Percentiles rank a stretch among this genome's conserved stretches.
Evolutionary conservation across 2,888 invertebrate species (phyloP).

Genomic region (Meandrusa payeni): DNA sequence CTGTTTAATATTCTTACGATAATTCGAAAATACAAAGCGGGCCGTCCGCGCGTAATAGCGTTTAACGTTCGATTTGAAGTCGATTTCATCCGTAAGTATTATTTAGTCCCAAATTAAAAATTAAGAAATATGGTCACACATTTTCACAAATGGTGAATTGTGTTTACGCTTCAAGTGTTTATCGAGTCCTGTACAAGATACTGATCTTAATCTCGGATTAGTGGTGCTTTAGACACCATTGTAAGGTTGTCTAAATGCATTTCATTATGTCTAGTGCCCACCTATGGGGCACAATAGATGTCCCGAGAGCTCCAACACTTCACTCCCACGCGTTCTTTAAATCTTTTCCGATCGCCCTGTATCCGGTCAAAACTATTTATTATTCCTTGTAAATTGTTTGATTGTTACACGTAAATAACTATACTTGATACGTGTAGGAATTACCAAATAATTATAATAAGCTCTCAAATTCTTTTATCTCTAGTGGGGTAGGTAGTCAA

Average conservation of each 20-base stretch:
- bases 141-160: constrained; percentile 40
- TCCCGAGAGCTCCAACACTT: constrained; percentile 40
- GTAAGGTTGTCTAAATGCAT: constrained; percentile 52
- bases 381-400: constrained; percentile 4
- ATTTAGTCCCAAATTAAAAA: too few species aligned
- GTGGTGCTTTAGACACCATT: constrained; percentile 55
- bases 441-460: too few species aligned
- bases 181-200: constrained; percentile 59
- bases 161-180: constrained; percentile 71
- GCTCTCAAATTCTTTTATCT: too few species aligned
- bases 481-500: too few species aligned
- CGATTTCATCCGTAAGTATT: too few species aligned
- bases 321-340: constrained; percentile 56
- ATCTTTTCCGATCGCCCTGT: constrained; percentile 40
- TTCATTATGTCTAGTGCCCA: constrained; percentile 50
- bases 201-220: constrained; percentile 72
- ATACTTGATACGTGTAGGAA: too few species aligned
- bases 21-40: too few species aligned
- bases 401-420: too few species aligned
- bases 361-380: constrained; percentile 43
- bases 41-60: too few species aligned
- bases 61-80: too few species aligned
- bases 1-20: too few species aligned
- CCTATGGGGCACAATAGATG: constrained; percentile 55
- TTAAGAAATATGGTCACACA: constrained; percentile 9